These are phyloP conservation scores for Prostheceraeus crozeri DNA, from an alignment of 2,888 invertebrate genomes.

Conservation along the genomic window DNA sequence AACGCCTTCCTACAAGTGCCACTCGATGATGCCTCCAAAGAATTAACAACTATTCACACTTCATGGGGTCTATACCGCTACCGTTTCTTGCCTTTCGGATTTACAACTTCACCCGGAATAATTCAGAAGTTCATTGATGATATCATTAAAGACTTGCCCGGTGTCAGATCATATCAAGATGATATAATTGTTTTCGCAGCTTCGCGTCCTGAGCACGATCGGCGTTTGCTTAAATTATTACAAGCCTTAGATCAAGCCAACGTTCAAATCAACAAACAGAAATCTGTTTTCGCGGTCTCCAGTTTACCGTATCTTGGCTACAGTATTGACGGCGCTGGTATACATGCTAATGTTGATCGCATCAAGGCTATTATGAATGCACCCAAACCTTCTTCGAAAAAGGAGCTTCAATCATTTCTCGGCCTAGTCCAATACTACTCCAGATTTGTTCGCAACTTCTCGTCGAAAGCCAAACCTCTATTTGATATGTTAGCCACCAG, in stretches of 20 bases:
- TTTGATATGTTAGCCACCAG: background rate
- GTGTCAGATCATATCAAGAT: conserved; percentile 13
- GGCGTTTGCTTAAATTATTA: background rate
- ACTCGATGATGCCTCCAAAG: background rate
- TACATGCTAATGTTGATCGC: background rate
- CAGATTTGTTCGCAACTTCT: conserved; percentile 23
- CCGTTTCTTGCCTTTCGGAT: conserved; percentile 6
- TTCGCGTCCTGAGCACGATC: background rate
- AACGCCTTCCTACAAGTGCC: conserved; percentile 4
- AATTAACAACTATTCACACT: background rate
- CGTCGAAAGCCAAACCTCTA: conserved; percentile 5
- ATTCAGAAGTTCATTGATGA: background rate
- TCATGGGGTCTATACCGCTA: background rate
- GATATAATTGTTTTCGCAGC: conserved; percentile 13
- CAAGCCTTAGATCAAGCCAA: conserved; percentile 9
- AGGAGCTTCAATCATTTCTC: background rate
- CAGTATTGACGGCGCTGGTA: background rate
- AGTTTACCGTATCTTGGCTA: background rate
- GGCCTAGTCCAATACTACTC: conserved; percentile 8
- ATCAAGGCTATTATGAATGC: conserved; percentile 16
- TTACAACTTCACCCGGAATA: background rate
- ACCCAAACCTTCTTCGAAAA: background rate
- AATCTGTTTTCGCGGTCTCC: background rate
- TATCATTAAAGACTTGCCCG: conserved; percentile 1
- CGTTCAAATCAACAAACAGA: conserved; percentile 12